These are phyloP conservation scores for Camponotus fellah DNA, from an alignment of 2,888 invertebrate genomes.

Conservation along the genomic window DNA sequence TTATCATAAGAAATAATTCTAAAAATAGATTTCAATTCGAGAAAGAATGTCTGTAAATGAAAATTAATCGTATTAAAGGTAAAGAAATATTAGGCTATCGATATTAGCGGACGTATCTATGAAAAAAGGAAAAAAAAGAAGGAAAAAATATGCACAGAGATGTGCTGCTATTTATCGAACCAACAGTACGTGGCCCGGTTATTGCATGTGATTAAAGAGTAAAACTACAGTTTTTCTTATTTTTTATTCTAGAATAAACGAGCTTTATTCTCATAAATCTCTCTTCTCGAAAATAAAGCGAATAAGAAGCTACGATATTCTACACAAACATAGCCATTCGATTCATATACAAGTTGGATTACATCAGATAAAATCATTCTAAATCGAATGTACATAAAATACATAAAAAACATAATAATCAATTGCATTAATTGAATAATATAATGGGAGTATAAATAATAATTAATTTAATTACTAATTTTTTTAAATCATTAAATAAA, in stretches of 20 bases:
- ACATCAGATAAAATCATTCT: background rate
- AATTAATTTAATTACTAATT: no score
- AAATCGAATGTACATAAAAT: background rate
- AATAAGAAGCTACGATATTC: background rate
- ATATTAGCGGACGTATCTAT: background rate
- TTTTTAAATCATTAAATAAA: conserved; percentile 6
- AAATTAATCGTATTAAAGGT: background rate
- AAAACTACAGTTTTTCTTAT: background rate
- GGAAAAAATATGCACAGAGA: background rate
- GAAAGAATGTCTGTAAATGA: background rate
- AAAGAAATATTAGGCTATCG: background rate
- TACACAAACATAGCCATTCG: background rate
- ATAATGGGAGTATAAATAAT: background rate
- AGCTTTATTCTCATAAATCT: conserved; percentile 15
- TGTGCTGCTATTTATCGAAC: conserved; percentile 36
- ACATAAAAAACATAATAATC: no score
- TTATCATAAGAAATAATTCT: background rate
- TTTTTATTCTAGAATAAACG: conserved; percentile 15
- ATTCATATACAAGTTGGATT: background rate
- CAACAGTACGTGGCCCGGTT: conserved; percentile 32
- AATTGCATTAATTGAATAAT: background rate
- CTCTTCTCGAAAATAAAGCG: background rate
- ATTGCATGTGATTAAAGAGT: conserved; percentile 12
- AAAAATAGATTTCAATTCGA: background rate
- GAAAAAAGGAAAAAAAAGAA: no score